Base-by-base conservation (phyloP, 92 coral and sea anemone genomes). In the Actinernus sp. region DNA sequence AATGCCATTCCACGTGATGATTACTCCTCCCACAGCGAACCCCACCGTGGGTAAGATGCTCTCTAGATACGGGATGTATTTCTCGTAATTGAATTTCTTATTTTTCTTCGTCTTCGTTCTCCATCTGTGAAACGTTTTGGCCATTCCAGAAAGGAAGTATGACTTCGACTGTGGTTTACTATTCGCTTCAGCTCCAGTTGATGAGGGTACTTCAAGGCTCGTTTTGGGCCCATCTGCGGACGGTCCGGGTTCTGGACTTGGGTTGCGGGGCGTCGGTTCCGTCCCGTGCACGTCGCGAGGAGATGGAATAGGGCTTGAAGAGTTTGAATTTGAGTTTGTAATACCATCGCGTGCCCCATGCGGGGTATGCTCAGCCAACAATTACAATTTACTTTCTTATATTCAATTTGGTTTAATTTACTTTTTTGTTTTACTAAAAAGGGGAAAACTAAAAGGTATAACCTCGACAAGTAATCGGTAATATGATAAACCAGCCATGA, bases 1-100 rank as follows among this genome's bases (percentile, higher is more conserved):
- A 26, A 92, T 88, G 8, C 94, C 97, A 71, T 92, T 88, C 79
- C 89, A 92, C n/a, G 90, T 90, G 32, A 92, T 92, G 10, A 92
- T 81, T 11, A 92, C 97, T 28, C 97, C 95, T 18, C 97, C 97
- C 13, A 92, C 73, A 19, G 97, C 88, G 68, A 92, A 92, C 26
- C 97, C 97, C 0, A 92, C 96, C 2, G 95, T 92, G 8, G 97
- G 97, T 22, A 92, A 31, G 34, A 88, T 88, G 49, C 91, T 92
- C 31, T 92, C 97, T 37, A 92, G 67, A 37, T 92, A 92, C 1
- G 71, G 88, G 49, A 92, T 92, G 60, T 92, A 92, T 62, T 92
- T 92, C 74, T 92, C 97, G 58, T 87, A 88, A 50, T 92, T 88
- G 44, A 92, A 92, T 26, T 88, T 83, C 28, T 82, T 75, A 76